Evolutionary conservation across 2,797 vertebrate species (phyloP).

Genomic region (Chloroceryle amazona): DNA sequence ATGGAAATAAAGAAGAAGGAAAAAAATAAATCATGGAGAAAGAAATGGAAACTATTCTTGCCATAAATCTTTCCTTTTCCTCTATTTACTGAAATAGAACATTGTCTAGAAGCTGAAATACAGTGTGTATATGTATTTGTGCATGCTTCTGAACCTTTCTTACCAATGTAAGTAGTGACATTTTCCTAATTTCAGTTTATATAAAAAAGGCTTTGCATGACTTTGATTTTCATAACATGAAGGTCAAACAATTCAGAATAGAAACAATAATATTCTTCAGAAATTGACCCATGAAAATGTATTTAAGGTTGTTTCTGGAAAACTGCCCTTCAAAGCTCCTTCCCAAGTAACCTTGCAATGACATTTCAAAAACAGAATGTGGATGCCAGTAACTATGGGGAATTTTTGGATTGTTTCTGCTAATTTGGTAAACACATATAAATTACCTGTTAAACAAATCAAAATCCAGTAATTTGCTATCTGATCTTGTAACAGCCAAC

Average conservation of each 20-base stretch:
- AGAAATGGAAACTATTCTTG: slow-evolving; percentile 40
- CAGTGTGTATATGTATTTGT: not conserved
- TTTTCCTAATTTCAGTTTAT: slow-evolving; percentile 63
- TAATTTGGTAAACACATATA: slow-evolving; percentile 36
- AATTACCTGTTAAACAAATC: slow-evolving; percentile 57
- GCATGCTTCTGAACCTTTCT: slow-evolving; percentile 8
- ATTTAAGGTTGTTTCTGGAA: slow-evolving; percentile 33
- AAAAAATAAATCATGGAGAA: not conserved
- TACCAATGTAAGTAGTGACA: slow-evolving; percentile 18
- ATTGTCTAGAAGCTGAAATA: slow-evolving; percentile 17
- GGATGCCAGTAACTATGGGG: not conserved
- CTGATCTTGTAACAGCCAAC: slow-evolving; percentile 32
- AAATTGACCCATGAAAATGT: slow-evolving; percentile 52
- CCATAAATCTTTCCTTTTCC: slow-evolving; percentile 29
- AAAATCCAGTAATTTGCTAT: slow-evolving; percentile 55
- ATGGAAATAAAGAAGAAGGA: not conserved
- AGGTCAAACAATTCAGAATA: slow-evolving; percentile 59
- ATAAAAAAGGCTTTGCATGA: slow-evolving; percentile 51
- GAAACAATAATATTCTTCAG: slow-evolving; percentile 57
- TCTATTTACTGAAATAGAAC: slow-evolving; percentile 34
- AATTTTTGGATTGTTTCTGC: slow-evolving; percentile 19
- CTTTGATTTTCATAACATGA: slow-evolving; percentile 61
- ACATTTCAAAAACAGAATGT: not conserved
- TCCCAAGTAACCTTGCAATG: slow-evolving; percentile 41
- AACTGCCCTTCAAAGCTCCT: slow-evolving; percentile 65